Evolutionary conservation across 2,888 invertebrate genomes (phyloP).

Genomic region (Trichacis sp.): DNA sequence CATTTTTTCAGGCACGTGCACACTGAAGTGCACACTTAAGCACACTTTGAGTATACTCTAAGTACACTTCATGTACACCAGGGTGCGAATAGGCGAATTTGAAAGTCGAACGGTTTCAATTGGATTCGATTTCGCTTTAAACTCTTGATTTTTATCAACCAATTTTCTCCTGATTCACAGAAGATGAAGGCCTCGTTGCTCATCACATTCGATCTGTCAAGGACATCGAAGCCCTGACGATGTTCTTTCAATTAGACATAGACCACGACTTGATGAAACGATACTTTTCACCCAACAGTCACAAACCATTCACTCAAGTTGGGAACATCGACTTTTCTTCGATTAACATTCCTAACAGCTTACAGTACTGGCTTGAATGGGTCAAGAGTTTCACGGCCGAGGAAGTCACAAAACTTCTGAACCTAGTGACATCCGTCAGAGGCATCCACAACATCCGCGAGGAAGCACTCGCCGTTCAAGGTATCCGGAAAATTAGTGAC

Average conservation of each 20-base stretch:
- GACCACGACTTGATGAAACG: constrained; percentile 73
- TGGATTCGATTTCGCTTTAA: neutral
- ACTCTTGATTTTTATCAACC: constrained; percentile 8
- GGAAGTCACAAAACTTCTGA: constrained; percentile 74
- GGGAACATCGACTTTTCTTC: constrained; percentile 53
- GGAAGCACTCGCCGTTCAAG: constrained; percentile 76
- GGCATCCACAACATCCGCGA: constrained; percentile 80
- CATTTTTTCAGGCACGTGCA: too few species aligned
- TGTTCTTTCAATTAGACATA: constrained; percentile 73
- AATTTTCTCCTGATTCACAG: neutral
- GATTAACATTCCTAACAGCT: constrained; percentile 64
- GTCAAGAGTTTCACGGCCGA: constrained; percentile 72
- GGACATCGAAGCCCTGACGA: constrained; percentile 70
- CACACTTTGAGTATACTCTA: too few species aligned
- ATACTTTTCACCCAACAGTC: constrained; percentile 71
- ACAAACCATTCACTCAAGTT: constrained; percentile 58
- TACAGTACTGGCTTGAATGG: constrained; percentile 76
- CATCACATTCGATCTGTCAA: constrained; percentile 58
- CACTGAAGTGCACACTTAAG: too few species aligned
- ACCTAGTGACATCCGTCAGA: constrained; percentile 78
- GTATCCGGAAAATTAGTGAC: too few species aligned
- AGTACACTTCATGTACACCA: too few species aligned
- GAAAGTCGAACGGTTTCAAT: too few species aligned
- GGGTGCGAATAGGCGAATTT: too few species aligned
- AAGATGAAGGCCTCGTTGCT: constrained; percentile 53